phyloP scores from a whole-genome alignment of 2,113 vertebrate species.

The Percopsis transmontana region DNA sequence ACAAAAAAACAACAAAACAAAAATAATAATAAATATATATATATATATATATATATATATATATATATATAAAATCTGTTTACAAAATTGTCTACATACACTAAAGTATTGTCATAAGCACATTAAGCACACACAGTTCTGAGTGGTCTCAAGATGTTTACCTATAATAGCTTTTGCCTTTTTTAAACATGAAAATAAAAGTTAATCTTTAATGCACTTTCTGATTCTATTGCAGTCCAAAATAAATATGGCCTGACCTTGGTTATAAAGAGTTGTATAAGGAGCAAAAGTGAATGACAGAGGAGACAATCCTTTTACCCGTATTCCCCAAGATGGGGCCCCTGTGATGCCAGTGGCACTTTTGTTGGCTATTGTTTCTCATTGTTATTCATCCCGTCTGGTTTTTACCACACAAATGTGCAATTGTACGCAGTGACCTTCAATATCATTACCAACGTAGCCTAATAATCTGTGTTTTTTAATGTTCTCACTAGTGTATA shows the following conservation, averaged over 20 bases:
- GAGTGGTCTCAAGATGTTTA: too few species aligned
- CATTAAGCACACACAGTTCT: too few species aligned
- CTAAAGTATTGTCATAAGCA: too few species aligned
- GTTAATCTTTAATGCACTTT: conserved; percentile 23
- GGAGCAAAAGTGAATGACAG: conserved; percentile 22
- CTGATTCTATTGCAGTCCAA: background rate
- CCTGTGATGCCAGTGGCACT: background rate
- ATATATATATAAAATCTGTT: too few species aligned
- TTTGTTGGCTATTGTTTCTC: background rate
- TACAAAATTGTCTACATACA: too few species aligned
- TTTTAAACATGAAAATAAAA: background rate
- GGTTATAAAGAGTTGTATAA: conserved; percentile 23
- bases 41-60: too few species aligned
- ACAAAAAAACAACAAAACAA: background rate
- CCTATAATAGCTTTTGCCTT: background rate
- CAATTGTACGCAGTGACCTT: conserved; percentile 20
- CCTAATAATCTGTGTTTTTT: conserved; percentile 70
- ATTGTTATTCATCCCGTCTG: background rate
- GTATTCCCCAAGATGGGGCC: background rate
- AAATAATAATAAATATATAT: too few species aligned
- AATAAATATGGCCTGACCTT: conserved; percentile 4
- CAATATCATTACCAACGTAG: conserved; percentile 63
- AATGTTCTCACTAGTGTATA: conserved; percentile 65
- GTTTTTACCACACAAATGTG: background rate
- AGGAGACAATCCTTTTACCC: background rate